Evolutionary conservation across 2,113 vertebrate species (phyloP).

Genomic region (Charina bottae): DNA sequence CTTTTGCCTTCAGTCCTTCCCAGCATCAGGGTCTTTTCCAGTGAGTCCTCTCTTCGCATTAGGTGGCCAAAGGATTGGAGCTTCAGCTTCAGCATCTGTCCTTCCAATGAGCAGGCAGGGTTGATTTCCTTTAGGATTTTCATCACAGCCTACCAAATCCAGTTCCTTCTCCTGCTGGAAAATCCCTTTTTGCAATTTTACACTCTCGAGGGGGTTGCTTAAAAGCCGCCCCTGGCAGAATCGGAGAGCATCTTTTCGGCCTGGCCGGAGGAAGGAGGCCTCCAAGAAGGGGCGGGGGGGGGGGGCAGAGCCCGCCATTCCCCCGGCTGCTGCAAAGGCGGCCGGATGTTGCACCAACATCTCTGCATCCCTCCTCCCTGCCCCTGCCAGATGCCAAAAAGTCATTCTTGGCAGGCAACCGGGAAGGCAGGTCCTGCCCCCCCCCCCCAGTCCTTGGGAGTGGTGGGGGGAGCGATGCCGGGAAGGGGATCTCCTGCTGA

Average conservation of each 20-base stretch:
- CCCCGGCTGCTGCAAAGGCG: neutral
- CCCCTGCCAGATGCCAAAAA: neutral
- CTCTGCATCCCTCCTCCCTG: neutral
- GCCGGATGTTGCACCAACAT: constrained; percentile 21
- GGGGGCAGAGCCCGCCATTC: neutral
- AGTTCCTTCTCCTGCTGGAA: neutral
- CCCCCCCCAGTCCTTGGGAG: too few relatives aligned
- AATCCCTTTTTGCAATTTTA: neutral
- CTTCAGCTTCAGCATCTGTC: too few relatives aligned
- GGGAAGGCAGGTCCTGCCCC: neutral
- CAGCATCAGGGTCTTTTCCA: too few relatives aligned
- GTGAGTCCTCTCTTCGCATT: too few relatives aligned
- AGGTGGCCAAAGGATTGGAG: too few relatives aligned
- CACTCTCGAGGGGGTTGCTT: neutral
- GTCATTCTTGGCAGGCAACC: neutral
- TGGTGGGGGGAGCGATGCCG: neutral
- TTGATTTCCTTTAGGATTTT: too few relatives aligned
- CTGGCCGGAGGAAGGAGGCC: neutral
- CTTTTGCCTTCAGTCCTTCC: too few relatives aligned
- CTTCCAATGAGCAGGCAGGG: too few relatives aligned
- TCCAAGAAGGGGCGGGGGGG: neutral
- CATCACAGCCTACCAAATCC: too few relatives aligned
- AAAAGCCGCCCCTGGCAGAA: neutral
- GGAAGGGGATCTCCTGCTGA: neutral
- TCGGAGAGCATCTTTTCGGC: neutral